A percentile compares a stretch with the other conserved stretches of the same genome.
phyloP scores from a whole-genome alignment of 2,113 vertebrate species.

The Pedetes capensis region DNA sequence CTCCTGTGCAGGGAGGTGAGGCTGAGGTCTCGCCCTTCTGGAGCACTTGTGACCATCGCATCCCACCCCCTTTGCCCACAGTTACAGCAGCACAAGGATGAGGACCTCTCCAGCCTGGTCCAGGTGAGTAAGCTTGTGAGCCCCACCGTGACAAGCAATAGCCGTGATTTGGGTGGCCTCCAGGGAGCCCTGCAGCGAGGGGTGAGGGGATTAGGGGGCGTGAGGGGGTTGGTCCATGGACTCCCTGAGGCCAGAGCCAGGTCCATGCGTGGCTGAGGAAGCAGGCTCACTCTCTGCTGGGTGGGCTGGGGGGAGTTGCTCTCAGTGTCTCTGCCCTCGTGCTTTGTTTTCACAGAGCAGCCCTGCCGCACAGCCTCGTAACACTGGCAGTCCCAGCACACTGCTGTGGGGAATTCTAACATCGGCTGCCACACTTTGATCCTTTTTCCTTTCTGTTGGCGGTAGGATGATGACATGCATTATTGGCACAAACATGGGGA shows the following conservation, averaged over 20 bases:
- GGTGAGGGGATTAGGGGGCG: too few relatives aligned
- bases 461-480: slow-evolving; percentile 92
- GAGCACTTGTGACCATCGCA: background rate
- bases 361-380: too few relatives aligned
- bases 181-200: background rate
- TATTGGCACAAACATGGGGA: slow-evolving; percentile 84
- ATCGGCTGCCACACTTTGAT: background rate
- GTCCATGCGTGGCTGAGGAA: background rate
- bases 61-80: slow-evolving; percentile 70
- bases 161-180: too few relatives aligned
- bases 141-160: background rate
- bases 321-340: fast-evolving
- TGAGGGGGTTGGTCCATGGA: too few relatives aligned
- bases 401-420: background rate
- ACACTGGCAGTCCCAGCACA: too few relatives aligned
- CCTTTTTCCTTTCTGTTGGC: slow-evolving; percentile 46
- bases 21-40: too few relatives aligned
- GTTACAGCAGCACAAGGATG: slow-evolving; percentile 98
- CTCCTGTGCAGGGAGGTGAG: background rate
- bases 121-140: slow-evolving; percentile 84
- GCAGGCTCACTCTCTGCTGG: too few relatives aligned
- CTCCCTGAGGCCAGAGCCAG: background rate
- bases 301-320: background rate
- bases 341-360: fast-evolving
- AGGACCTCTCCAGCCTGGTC: slow-evolving; percentile 97